Base-by-base conservation (phyloP, 1,140 invertebrate genomes). In the Varroa destructor region DNA sequence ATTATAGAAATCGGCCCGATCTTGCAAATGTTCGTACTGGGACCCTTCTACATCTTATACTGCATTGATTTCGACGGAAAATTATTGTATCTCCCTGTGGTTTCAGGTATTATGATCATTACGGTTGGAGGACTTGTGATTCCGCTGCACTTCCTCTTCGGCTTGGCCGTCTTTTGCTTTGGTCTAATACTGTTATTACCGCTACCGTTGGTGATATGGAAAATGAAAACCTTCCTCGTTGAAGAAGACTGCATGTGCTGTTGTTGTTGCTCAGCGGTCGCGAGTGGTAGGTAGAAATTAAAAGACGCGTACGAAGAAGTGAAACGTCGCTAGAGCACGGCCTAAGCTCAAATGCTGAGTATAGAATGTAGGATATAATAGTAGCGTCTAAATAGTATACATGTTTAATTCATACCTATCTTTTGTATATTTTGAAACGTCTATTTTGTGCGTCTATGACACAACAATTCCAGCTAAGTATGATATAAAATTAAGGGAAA, bases 171-270 rank as follows among this genome's bases (percentile, higher is more conserved):
- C 1, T 67, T 67, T 67, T 67, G 61, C 61, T 67, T 67, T 40
- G 61, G 61, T 12, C 61, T 67, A 12, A 67, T 67, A 12, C 61
- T 67, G 40, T 46, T 67, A 12, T 67, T 67, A 37, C 61, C 61
- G 12, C 37, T 67, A 46, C 61, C 61, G 37, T 67, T 67, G 37
- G 61, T 67, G 12, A 67, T 67, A 2, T 67, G 46, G 40, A 67
- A 67, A 46, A 67, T 67, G 61, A 67, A 67, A 67, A 67, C 61
- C 40, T 67, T 67, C 61, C 46, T 67, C 40, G 46, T 67, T 40
- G 61, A 67, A 46, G 61, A 67, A 40, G 61, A 67, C 37, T 67
- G 61, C 61, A 37, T 36, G 36, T 67, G 61, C 37, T 67, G 61
- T 8, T 67, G 61, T 37, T 67, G 61, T 37, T 67, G 12, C 14